A percentile compares a stretch with the other conserved stretches of the same genome.
Conservation (phyloP, 2,113 vertebrate species). For the Pseudorectes ferrugineus region DNA sequence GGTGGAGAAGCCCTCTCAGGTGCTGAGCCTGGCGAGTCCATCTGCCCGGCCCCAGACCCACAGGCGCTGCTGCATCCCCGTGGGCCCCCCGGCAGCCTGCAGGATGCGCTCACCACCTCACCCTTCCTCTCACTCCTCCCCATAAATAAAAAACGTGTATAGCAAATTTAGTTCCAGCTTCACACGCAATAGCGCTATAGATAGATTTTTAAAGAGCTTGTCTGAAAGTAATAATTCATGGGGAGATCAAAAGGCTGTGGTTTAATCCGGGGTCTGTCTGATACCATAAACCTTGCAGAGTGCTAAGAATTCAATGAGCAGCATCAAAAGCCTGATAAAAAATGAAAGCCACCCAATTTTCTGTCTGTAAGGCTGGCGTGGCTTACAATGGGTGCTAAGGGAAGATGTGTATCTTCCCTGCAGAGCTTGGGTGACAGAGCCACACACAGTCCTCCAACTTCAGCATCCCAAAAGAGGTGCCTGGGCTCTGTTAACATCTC, state of each 20-base stretch:
- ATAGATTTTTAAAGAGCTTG: conserved; percentile 41
- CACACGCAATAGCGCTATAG: background rate
- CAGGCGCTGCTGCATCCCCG: background rate
- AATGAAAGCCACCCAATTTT: conserved; percentile 8
- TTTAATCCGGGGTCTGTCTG: conserved; percentile 21
- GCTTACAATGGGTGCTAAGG: background rate
- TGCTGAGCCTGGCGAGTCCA: background rate
- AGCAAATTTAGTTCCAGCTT: background rate
- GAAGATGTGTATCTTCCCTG: background rate
- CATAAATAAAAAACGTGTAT: background rate
- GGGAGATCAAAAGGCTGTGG: conserved; percentile 40
- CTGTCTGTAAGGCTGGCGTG: background rate
- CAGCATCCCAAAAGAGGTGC: background rate
- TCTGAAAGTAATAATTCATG: conserved; percentile 44
- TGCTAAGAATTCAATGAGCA: background rate
- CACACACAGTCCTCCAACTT: background rate
- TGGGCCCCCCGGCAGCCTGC: background rate
- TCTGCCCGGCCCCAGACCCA: background rate
- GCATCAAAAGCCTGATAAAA: background rate
- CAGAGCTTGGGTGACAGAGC: background rate
- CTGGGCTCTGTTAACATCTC: background rate
- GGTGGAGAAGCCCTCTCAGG: background rate
- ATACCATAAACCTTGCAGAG: background rate
- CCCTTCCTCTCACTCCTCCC: background rate
- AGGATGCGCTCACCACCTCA: background rate